These are phyloP conservation scores for Patiria miniata DNA, from an alignment of 35 echinoderm and acorn worm genomes.

Conservation along the genomic window DNA sequence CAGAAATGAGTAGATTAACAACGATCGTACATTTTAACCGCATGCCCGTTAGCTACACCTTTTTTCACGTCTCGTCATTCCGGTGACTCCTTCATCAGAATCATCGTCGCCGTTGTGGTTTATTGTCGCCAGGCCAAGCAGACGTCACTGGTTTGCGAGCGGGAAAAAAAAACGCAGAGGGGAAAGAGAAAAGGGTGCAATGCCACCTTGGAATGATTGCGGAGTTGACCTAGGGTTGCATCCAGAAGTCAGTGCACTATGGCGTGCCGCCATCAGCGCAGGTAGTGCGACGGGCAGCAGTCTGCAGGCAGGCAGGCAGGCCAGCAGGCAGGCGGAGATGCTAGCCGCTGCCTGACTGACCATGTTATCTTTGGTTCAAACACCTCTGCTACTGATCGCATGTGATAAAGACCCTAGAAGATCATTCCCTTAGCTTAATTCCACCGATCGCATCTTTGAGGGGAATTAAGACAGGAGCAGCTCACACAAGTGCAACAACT, in stretches of 20 bases:
- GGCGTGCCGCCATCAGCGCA: neutral
- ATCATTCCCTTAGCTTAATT: slow-evolving; percentile 15
- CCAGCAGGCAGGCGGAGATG: no score
- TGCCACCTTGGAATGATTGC: neutral
- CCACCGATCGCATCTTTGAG: slow-evolving; percentile 17
- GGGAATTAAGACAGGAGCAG: neutral
- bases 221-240: neutral
- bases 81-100: no score
- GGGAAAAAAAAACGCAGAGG: neutral
- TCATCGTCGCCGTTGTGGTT: no score
- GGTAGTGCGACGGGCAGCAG: no score
- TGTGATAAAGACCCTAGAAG: neutral
- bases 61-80: no score
- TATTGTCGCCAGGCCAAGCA: neutral
- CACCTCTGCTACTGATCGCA: slow-evolving; percentile 2
- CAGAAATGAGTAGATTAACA: slow-evolving; percentile 22
- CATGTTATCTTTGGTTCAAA: neutral
- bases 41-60: slow-evolving; percentile 12
- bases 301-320: no score
- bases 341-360: no score
- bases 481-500: neutral
- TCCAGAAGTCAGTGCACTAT: slow-evolving; percentile 14
- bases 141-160: neutral
- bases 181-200: neutral
- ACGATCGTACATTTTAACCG: neutral